Evolutionary conservation across 2,888 invertebrate species (phyloP).

Genomic region (Trypoxylon attenuatum): DNA sequence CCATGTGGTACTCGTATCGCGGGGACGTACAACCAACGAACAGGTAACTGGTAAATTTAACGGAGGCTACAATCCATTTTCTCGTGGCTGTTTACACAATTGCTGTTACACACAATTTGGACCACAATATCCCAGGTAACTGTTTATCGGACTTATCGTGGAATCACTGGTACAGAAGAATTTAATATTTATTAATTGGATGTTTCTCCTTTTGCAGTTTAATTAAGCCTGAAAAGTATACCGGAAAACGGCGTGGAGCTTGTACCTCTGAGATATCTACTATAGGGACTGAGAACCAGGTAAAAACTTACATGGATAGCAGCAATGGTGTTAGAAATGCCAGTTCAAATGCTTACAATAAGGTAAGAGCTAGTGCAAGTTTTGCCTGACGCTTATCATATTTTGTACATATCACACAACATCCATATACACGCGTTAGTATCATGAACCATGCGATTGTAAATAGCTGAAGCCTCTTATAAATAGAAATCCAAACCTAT

Average conservation of each 20-base stretch:
- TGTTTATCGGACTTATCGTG: background rate
- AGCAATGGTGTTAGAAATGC: conserved; percentile 88
- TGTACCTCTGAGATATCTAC: conserved; percentile 75
- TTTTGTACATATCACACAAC: conserved; percentile 15
- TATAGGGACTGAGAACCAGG: conserved; percentile 87
- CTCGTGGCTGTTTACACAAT: conserved; percentile 95
- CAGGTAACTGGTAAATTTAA: conserved; percentile 99
- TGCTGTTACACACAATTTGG: conserved; percentile 97
- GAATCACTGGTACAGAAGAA: no score
- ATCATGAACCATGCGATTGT: no score
- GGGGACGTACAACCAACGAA: conserved; percentile 99
- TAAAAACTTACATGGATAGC: conserved; percentile 95
- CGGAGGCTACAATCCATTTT: conserved; percentile 99
- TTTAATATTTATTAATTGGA: conserved; percentile 7
- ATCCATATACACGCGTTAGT: no score
- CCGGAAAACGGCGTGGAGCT: conserved; percentile 78
- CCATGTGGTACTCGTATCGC: conserved; percentile 96
- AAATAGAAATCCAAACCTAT: no score
- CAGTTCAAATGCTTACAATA: conserved; percentile 92
- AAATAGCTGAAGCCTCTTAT: no score
- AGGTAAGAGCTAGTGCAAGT: conserved; percentile 82
- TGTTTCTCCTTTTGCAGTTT: conserved; percentile 75
- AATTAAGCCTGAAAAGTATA: conserved; percentile 82
- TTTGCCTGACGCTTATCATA: conserved; percentile 54
- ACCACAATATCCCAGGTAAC: conserved; percentile 96